These are phyloP conservation scores for Xanthorhoe designata DNA, from an alignment of 2,888 invertebrate genomes.

Conservation along the genomic window DNA sequence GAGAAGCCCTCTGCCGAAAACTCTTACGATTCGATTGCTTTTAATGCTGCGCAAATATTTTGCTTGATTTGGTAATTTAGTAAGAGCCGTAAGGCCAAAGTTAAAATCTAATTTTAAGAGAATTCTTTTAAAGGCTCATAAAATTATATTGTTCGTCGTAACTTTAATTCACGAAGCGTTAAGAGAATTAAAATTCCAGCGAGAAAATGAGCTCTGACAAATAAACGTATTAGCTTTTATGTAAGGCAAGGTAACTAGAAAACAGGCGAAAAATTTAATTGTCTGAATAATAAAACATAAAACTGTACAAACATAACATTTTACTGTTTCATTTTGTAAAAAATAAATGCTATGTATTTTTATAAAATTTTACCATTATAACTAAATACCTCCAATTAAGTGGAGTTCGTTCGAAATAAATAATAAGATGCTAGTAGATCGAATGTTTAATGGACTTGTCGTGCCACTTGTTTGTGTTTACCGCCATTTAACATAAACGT, in stretches of 20 bases:
- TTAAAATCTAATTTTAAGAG: constrained; percentile 59
- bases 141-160: constrained; percentile 73
- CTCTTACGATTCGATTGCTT: constrained; percentile 62
- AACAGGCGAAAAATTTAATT: constrained; percentile 21
- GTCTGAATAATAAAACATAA: constrained; percentile 20
- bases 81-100: constrained; percentile 50
- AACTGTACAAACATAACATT: constrained; percentile 2
- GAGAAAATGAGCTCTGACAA: constrained; percentile 72
- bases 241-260: constrained; percentile 46
- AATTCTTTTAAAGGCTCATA: constrained; percentile 66
- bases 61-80: constrained; percentile 50
- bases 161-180: constrained; percentile 72
- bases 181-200: constrained; percentile 76
- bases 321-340: not conserved
- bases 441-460: constrained; percentile 18
- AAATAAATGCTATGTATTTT: not conserved
- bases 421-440: constrained; percentile 16
- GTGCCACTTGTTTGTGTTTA: constrained; percentile 13
- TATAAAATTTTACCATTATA: not conserved
- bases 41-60: constrained; percentile 58
- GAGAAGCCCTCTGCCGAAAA: constrained; percentile 58
- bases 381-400: not conserved
- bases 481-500: constrained; percentile 14
- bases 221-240: constrained; percentile 76
- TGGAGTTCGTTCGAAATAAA: not conserved